phyloP scores from a whole-genome alignment of 2,888 invertebrate genomes.

The Hartigia nigra region DNA sequence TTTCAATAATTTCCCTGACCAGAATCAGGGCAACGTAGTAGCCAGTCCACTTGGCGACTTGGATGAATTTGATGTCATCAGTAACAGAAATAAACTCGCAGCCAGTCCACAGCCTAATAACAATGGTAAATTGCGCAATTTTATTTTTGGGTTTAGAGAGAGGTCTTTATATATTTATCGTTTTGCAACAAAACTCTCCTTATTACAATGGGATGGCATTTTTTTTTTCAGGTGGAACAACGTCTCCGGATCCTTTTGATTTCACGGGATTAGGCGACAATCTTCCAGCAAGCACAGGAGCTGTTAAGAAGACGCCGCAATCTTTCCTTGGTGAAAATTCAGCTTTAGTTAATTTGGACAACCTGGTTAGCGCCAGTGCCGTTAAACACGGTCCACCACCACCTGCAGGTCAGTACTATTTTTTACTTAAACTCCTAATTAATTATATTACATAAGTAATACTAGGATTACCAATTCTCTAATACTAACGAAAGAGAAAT shows the following conservation, averaged over 20 bases:
- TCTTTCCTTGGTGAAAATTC: slow-evolving; percentile 98
- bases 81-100: slow-evolving; percentile 75
- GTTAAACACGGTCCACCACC: slow-evolving; percentile 62
- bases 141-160: slow-evolving; percentile 17
- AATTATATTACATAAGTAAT: not conserved
- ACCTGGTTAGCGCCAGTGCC: slow-evolving; percentile 79
- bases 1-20: slow-evolving; percentile 51
- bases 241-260: slow-evolving; percentile 78
- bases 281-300: slow-evolving; percentile 69
- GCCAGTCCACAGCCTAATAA: slow-evolving; percentile 58
- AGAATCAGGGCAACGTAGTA: slow-evolving; percentile 47
- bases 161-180: slow-evolving; percentile 16
- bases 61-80: slow-evolving; percentile 89
- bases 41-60: slow-evolving; percentile 74
- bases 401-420: slow-evolving; percentile 67
- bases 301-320: slow-evolving; percentile 90
- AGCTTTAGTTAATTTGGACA: slow-evolving; percentile 96
- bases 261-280: slow-evolving; percentile 72
- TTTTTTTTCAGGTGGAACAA: slow-evolving; percentile 52
- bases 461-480: not conserved
- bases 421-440: slow-evolving; percentile 31
- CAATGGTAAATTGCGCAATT: slow-evolving; percentile 48
- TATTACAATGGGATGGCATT: slow-evolving; percentile 1
- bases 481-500: not conserved
- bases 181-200: not conserved